Percentiles rank a stretch among this genome's conserved stretches.
Conservation (phyloP, 2,888 invertebrate genomes). For the Rhingia campestris region DNA sequence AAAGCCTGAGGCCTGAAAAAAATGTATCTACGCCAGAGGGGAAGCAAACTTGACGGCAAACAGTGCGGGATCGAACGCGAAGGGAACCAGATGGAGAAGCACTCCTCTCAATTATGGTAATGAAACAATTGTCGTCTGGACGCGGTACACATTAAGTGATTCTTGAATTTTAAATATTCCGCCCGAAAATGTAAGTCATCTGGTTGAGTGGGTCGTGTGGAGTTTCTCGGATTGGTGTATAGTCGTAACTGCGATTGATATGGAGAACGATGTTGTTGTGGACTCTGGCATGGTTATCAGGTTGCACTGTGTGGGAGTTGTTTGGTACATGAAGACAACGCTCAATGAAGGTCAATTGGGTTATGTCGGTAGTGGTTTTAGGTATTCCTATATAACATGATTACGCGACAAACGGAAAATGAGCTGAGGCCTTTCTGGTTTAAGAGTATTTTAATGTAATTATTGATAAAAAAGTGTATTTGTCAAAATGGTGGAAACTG, state of each 20-base stretch:
- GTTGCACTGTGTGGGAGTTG: constrained; percentile 46
- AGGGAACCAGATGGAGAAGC: constrained; percentile 64
- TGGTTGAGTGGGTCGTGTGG: constrained; percentile 37
- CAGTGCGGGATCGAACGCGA: constrained; percentile 6
- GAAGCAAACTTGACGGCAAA: constrained; percentile 22
- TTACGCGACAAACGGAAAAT: too few species aligned
- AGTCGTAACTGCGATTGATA: constrained; percentile 3
- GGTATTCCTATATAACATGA: too few species aligned
- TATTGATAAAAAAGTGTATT: too few species aligned
- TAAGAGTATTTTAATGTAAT: too few species aligned
- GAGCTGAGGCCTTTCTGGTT: too few species aligned
- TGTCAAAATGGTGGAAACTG: too few species aligned
- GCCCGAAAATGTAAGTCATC: constrained; percentile 44
- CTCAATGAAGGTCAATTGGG: constrained; percentile 40
- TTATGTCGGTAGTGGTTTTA: background rate
- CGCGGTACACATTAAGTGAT: constrained; percentile 74
- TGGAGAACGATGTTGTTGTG: constrained; percentile 22
- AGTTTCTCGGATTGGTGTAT: constrained; percentile 41
- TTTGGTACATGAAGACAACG: background rate
- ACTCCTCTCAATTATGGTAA: constrained; percentile 76
- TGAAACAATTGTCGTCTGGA: constrained; percentile 76
- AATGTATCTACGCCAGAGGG: constrained; percentile 11
- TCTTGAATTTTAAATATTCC: constrained; percentile 75
- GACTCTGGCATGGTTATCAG: constrained; percentile 25
- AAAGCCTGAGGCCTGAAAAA: constrained; percentile 58